phyloP scores from a whole-genome alignment of 2,888 invertebrate species.

The Amiota minor region DNA sequence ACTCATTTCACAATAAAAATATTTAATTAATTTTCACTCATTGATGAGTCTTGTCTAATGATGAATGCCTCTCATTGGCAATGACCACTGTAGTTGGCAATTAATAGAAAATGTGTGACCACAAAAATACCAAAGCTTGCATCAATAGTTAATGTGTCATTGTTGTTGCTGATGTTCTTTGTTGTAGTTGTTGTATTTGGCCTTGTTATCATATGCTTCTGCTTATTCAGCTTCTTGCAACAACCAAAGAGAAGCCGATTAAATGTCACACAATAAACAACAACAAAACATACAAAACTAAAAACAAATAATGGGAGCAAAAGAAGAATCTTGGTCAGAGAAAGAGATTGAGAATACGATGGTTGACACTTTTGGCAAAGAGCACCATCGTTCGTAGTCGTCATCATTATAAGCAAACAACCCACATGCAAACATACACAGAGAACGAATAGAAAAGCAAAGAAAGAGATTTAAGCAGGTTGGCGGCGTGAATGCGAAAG shows the following conservation, averaged over 20 bases:
- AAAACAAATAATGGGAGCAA: not conserved
- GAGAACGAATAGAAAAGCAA: too few relatives aligned
- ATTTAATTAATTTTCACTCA: too few relatives aligned
- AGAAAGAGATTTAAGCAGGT: too few relatives aligned
- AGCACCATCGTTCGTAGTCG: too few relatives aligned
- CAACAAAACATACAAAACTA: not conserved
- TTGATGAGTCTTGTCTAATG: too few relatives aligned
- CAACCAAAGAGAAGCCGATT: slow-evolving; percentile 14
- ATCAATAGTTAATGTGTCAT: slow-evolving; percentile 33
- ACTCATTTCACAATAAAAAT: too few relatives aligned
- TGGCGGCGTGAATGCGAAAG: too few relatives aligned
- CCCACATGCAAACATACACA: too few relatives aligned
- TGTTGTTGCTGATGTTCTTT: too few relatives aligned
- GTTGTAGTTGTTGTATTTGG: slow-evolving; percentile 2
- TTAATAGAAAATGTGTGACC: slow-evolving; percentile 5
- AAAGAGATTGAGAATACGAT: too few relatives aligned
- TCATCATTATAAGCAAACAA: too few relatives aligned
- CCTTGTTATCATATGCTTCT: slow-evolving; percentile 25
- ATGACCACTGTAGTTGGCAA: slow-evolving; percentile 17
- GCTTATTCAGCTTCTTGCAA: not conserved
- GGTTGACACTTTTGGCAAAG: too few relatives aligned
- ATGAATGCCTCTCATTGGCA: not conserved
- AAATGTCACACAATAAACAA: slow-evolving; percentile 33
- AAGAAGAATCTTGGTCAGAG: not conserved
- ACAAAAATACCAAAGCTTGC: slow-evolving; percentile 19